phyloP scores from a whole-genome alignment of 2,888 invertebrate genomes.

The Leptopterna dolabrata region DNA sequence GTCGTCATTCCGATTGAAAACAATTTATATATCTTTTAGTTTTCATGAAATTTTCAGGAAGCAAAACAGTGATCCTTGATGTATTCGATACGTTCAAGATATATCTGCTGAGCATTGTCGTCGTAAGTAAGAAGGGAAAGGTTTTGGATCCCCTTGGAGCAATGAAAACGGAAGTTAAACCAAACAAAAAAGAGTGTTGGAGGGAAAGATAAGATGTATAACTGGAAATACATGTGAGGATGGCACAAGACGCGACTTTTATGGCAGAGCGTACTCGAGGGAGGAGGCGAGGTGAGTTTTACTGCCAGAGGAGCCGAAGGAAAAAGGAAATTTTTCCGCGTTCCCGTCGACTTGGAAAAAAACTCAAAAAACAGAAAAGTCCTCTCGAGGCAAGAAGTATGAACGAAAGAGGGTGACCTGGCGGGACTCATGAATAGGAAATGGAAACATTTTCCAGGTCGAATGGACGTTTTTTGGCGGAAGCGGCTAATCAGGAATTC shows the following conservation, averaged over 20 bases:
- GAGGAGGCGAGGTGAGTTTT: neutral
- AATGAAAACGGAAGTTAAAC: neutral
- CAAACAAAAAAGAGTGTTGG: neutral
- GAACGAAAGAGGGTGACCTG: too few relatives aligned
- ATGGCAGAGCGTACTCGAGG: neutral
- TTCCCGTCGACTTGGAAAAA: neutral
- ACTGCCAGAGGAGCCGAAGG: neutral
- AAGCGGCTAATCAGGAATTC: neutral
- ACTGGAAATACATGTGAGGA: neutral
- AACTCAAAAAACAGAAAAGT: neutral
- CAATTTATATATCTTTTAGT: too few relatives aligned
- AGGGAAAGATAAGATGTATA: neutral
- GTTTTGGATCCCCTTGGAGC: too few relatives aligned
- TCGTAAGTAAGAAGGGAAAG: too few relatives aligned
- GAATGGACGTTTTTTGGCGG: neutral
- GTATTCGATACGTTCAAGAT: too few relatives aligned
- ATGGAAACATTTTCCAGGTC: neutral
- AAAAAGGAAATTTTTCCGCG: neutral
- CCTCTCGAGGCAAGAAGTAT: neutral
- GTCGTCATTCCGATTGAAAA: too few relatives aligned
- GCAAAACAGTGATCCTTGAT: too few relatives aligned
- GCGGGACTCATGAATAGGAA: neutral
- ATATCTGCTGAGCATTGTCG: too few relatives aligned
- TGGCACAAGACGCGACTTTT: neutral
- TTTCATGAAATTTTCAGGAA: too few relatives aligned